Base-by-base conservation (phyloP, 2,888 invertebrate genomes). In the Drosophila aldrichi region DNA sequence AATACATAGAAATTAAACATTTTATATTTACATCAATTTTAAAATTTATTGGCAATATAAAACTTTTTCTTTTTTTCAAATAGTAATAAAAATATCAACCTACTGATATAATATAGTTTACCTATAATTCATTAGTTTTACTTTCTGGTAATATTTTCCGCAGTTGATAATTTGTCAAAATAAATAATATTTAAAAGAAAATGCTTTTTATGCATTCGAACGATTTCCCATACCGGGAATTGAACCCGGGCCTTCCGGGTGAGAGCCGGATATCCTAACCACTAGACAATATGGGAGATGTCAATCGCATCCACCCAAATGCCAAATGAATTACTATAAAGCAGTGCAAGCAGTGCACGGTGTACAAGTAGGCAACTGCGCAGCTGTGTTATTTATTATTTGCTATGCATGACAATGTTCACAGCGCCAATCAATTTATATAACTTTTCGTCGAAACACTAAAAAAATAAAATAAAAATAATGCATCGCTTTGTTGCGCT, bases 201-300 rank as follows among this genome's bases (percentile, higher is more conserved):
- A n/a, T n/a, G n/a, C n/a, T n/a, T n/a, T n/a, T n/a, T n/a, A n/a
- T 2, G 20, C 1, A 22, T 22, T 25, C 5, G 25, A 25, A 0
- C 5, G 25, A 25, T 29, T 91, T 96, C 96, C 96, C 96, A 96
- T 96, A 96, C 96, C 96, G 96, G 96, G 95, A 96, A 96, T 96
- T 96, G 96, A 96, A 96, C 96, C 96, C 95, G 96, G 95, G 96
- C 95, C 92, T 92, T 89, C 91, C 90, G 91, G 92, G 92, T 92
- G 92, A 92, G 90, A 92, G 90, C 91, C 91, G 91, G 91, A 90
- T 91, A 91, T 92, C 92, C 91, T 91, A 92, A 85, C 91, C 91
- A 91, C 92, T 92, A 92, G 92, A 92, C 91, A 90, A 91, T 92
- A 92, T 91, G 91, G 91, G 91, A 92, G 60, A 36, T 60, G 49